Evolutionary conservation across 1,140 invertebrate genomes (phyloP), one percentile per base, ranked within the genome.

Genomic region (Delia radicum): DNA sequence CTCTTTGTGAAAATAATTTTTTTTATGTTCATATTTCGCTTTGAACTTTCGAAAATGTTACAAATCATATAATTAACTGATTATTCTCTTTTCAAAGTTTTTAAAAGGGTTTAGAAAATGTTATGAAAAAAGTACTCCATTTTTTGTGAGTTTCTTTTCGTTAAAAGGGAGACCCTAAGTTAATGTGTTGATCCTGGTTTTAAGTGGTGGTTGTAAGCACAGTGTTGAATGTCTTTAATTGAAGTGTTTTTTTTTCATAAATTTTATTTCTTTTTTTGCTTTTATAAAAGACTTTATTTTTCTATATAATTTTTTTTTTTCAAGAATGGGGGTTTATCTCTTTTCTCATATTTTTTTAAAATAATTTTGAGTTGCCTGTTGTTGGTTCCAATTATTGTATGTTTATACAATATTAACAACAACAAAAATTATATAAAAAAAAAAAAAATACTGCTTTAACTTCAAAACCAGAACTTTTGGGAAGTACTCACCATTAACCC

Each of bases 101-200:
- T n/a, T n/a, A n/a, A n/a, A n/a, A n/a, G n/a, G n/a, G n/a, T n/a
- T n/a, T n/a, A n/a, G n/a, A n/a, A n/a, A n/a, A n/a, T n/a, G n/a
- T n/a, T n/a, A n/a, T n/a, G n/a, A n/a, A n/a, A n/a, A n/a, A n/a
- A n/a, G n/a, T n/a, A n/a, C 6, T 10, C 12, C 3, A 42, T 42
- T 1, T 42, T 65, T 65, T 8, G 62, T 29, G 26, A 15, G n/a
- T n/a, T n/a, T n/a, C n/a, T n/a, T 2, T 42, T 33, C 33, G 33
- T 2, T 10, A 33, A 4, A 1, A 33, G 33, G n/a, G n/a, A 13
- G 37, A 42, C 37, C 37, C 12, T 15, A 65, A 65, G 27, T 31
- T 65, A 65, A 65, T 65, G 62, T 65, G 62, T 29, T 65, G 62
- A 65, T 65, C 62, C 62, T 65, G 62, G 62, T 28, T 65, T 65